These are phyloP conservation scores for Latheticus oryzae DNA, from an alignment of 2,888 invertebrate genomes.

Conservation along the genomic window DNA sequence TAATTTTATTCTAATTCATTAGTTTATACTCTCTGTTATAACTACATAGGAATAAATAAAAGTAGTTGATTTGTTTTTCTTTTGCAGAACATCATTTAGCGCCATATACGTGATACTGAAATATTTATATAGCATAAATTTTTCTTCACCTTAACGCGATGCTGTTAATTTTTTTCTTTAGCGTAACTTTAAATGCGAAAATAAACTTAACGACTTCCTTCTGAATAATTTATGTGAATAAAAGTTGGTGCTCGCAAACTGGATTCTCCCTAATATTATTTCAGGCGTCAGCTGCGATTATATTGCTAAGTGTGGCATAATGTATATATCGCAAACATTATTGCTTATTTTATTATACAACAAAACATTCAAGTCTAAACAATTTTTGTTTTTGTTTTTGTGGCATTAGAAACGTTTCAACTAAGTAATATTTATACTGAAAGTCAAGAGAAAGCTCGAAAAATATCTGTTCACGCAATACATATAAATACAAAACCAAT, in stretches of 20 bases:
- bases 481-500: conserved; percentile 40
- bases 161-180: conserved; percentile 26
- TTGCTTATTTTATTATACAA: conserved; percentile 51
- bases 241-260: conserved; percentile 25
- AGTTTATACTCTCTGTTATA: no score
- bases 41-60: no score
- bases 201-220: conserved; percentile 35
- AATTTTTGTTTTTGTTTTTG: no score
- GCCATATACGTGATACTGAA: no score
- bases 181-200: conserved; percentile 31
- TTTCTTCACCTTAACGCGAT: conserved; percentile 5
- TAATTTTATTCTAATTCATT: no score
- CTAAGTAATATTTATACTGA: no score
- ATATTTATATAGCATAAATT: no score
- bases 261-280: conserved; percentile 40
- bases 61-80: no score
- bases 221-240: conserved; percentile 39
- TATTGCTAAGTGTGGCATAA: conserved; percentile 53
- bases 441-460: no score
- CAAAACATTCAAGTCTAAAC: no score
- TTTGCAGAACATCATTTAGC: no score
- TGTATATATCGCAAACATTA: conserved; percentile 55
- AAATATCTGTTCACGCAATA: conserved; percentile 27
- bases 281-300: conserved; percentile 52
- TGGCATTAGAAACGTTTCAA: no score